These are phyloP conservation scores for Dione vanillae DNA, from an alignment of 2,888 invertebrate species.

Conservation along the genomic window DNA sequence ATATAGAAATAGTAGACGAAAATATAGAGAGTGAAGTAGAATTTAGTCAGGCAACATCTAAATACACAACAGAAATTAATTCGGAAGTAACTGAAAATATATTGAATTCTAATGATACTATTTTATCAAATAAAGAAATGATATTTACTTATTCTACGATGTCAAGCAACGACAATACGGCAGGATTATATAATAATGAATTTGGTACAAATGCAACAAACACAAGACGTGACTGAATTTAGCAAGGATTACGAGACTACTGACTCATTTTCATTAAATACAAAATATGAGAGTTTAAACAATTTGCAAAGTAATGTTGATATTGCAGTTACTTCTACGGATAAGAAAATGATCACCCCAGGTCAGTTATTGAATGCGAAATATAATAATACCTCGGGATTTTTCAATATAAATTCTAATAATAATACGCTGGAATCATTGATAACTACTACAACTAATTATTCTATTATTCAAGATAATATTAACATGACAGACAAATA, in stretches of 20 bases:
- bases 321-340: not conserved
- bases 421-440: not conserved
- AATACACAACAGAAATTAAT: not conserved
- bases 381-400: not conserved
- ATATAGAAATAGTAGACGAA: not conserved
- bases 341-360: not conserved
- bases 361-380: not conserved
- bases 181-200: constrained; percentile 1
- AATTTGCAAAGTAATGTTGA: not conserved
- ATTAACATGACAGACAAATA: not conserved
- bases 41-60: not conserved
- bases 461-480: not conserved
- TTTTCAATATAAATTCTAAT: not conserved
- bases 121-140: not conserved
- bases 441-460: not conserved
- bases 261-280: not conserved
- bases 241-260: not conserved
- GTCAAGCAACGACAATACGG: not conserved
- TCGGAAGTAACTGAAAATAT: not conserved
- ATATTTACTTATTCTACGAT: not conserved
- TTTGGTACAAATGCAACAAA: not conserved
- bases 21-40: not conserved
- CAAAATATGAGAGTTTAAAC: not conserved
- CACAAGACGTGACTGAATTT: constrained; percentile 1
- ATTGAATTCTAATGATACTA: not conserved